These are phyloP conservation scores for Phyllotis vaccarum DNA, from an alignment of 2,797 vertebrate genomes.

Conservation along the genomic window DNA sequence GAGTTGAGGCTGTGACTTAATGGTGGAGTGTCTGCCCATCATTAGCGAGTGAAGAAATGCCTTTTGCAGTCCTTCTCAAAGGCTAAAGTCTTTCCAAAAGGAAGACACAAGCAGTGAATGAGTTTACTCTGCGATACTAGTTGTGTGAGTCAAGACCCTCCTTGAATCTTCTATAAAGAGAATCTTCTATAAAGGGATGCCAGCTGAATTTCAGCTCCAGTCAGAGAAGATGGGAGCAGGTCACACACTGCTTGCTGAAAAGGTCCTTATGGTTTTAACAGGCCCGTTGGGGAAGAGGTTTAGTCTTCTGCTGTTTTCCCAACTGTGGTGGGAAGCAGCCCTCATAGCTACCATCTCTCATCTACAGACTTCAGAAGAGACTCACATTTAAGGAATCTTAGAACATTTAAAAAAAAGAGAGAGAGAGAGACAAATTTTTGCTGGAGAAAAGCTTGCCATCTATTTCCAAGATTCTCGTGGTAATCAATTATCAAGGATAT, in stretches of 20 bases:
- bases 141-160: not conserved
- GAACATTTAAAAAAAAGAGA: constrained; percentile 22
- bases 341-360: not conserved
- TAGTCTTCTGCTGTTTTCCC: not conserved
- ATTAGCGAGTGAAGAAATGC: not conserved
- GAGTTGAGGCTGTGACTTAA: not conserved
- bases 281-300: not conserved
- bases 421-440: constrained; percentile 20
- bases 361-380: not conserved
- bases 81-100: not conserved
- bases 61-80: constrained; percentile 16
- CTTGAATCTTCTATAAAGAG: not conserved
- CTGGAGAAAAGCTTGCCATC: constrained; percentile 1
- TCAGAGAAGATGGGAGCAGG: not conserved
- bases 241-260: not conserved
- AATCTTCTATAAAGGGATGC: not conserved
- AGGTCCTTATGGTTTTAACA: not conserved
- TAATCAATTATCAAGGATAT: constrained; percentile 14
- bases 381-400: not conserved
- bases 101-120: not conserved
- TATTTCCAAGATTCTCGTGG: constrained; percentile 34
- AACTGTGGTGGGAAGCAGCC: not conserved
- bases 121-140: not conserved
- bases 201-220: not conserved
- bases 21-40: not conserved